Percentiles rank a stretch among this genome's conserved stretches.
phyloP scores from a whole-genome alignment of 2,113 vertebrate genomes.

The Acrocephalus kingi region DNA sequence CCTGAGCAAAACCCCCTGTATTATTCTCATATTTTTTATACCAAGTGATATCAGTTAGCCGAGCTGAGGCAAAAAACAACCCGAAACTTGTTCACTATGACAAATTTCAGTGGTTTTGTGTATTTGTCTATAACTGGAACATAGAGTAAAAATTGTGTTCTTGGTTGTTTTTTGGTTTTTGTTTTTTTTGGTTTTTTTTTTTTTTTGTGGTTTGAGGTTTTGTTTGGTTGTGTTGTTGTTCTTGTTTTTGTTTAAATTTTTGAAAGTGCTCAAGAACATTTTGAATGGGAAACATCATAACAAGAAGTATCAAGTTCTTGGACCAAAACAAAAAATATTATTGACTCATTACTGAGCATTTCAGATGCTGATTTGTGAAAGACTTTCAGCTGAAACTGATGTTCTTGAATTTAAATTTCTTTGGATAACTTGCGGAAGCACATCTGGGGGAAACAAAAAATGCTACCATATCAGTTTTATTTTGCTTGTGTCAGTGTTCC shows the following conservation, averaged over 20 bases:
- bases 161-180: neutral
- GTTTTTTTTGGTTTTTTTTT: neutral
- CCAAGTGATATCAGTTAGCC: neutral
- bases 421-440: neutral
- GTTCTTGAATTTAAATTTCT: neutral
- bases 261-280: neutral
- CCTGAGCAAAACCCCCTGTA: neutral
- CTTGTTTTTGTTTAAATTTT: neutral
- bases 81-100: neutral
- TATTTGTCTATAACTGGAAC: neutral
- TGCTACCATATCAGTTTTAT: neutral
- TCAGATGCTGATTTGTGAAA: neutral
- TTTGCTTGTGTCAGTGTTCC: neutral
- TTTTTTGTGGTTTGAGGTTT: neutral
- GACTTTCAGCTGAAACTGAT: neutral
- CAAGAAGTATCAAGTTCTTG: neutral
- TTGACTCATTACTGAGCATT: neutral
- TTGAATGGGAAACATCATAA: neutral
- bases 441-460: neutral
- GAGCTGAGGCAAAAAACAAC: neutral
- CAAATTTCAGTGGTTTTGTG: neutral
- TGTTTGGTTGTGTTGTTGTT: neutral
- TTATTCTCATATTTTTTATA: neutral
- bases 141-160: neutral
- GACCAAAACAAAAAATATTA: neutral